Evolutionary conservation across 2,113 vertebrate species (phyloP).

Genomic region (Columbina picui): DNA sequence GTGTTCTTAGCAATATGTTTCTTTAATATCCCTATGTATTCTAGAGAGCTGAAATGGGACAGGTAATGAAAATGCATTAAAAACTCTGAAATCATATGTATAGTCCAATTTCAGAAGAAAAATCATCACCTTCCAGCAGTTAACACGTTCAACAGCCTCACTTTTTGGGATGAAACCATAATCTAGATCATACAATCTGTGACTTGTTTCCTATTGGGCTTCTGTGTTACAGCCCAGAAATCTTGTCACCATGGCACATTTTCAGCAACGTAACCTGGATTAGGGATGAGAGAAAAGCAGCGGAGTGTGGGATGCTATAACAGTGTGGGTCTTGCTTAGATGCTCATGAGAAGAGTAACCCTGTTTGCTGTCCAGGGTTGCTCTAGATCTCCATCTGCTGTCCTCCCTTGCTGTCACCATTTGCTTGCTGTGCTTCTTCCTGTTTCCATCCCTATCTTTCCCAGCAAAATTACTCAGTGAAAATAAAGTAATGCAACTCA

Average conservation of each 20-base stretch:
- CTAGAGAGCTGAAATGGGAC: background rate
- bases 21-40: background rate
- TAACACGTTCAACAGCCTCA: background rate
- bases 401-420: background rate
- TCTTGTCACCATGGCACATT: background rate
- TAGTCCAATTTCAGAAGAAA: background rate
- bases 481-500: background rate
- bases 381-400: background rate
- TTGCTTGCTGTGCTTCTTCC: background rate
- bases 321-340: background rate
- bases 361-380: background rate
- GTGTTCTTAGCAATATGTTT: background rate
- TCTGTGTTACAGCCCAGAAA: background rate
- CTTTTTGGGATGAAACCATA: background rate
- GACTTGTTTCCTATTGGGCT: background rate
- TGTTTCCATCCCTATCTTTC: background rate
- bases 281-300: background rate
- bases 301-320: background rate
- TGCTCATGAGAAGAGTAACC: background rate
- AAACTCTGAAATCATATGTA: background rate
- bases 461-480: background rate
- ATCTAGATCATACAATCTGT: accelerated
- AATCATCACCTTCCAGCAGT: background rate
- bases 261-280: background rate
- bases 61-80: background rate